Evolutionary conservation across 2,888 invertebrate species (phyloP).

Genomic region (Athalia rosae): DNA sequence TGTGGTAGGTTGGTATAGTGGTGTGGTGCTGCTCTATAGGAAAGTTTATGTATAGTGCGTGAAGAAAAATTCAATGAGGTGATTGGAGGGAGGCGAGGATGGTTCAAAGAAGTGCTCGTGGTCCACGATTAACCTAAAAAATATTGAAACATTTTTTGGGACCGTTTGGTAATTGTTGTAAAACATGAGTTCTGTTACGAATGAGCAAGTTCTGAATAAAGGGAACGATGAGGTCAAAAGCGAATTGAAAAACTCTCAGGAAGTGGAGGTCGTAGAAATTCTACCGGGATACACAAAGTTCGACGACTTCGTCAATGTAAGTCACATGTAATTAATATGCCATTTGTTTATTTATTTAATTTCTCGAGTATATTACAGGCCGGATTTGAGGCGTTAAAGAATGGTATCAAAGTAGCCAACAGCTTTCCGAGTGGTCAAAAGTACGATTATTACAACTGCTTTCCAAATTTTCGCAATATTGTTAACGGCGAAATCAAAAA

Average conservation of each 20-base stretch:
- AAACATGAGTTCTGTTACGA: conserved; percentile 28
- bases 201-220: background rate
- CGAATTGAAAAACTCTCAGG: background rate
- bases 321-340: background rate
- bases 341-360: background rate
- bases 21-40: too few relatives aligned
- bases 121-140: conserved; percentile 17
- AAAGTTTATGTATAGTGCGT: too few relatives aligned
- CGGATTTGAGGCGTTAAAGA: conserved; percentile 80
- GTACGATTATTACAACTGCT: conserved; percentile 85
- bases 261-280: conserved; percentile 53
- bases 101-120: background rate
- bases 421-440: conserved; percentile 82
- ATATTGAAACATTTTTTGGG: background rate
- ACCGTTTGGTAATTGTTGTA: background rate
- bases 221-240: conserved; percentile 1
- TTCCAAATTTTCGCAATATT: conserved; percentile 82
- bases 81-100: background rate
- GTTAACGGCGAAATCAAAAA: conserved; percentile 80
- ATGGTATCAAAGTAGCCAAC: conserved; percentile 83
- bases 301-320: conserved; percentile 71
- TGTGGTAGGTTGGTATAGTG: too few relatives aligned
- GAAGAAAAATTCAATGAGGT: too few relatives aligned
- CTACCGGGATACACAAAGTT: conserved; percentile 68
- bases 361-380: conserved; percentile 74